Conservation (phyloP, 1,140 invertebrate species). For the Drosophila micromelanica region DNA sequence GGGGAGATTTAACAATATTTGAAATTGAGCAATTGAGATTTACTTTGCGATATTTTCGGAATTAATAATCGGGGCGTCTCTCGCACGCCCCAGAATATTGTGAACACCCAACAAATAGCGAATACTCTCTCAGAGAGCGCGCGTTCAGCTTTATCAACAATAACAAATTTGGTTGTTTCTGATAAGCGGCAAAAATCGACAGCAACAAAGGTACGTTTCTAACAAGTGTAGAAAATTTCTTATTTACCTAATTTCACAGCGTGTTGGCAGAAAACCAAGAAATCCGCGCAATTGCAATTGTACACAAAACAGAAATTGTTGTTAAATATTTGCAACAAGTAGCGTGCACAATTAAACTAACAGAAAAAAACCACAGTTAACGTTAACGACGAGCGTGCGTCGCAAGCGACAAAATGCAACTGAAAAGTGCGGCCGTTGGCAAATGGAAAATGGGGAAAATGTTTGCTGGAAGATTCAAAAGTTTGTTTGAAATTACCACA, state of each 20-base stretch:
- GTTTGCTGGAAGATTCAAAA: constrained; percentile 18
- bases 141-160: constrained; percentile 32
- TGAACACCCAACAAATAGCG: constrained; percentile 1
- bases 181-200: constrained; percentile 45
- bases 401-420: constrained; percentile 81
- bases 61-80: background rate
- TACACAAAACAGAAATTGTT: background rate
- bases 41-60: background rate
- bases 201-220: constrained; percentile 8
- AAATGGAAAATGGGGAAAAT: constrained; percentile 55
- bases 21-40: background rate
- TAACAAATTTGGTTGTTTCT: constrained; percentile 35
- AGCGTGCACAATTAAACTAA: constrained; percentile 26
- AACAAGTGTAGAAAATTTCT: background rate
- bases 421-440: constrained; percentile 59
- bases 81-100: background rate
- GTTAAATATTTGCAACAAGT: background rate
- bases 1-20: constrained; percentile 5
- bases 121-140: background rate
- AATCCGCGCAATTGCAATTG: constrained; percentile 3
- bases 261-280: constrained; percentile 1
- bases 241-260: constrained; percentile 23
- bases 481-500: constrained; percentile 22
- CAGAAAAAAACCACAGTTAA: constrained; percentile 10
- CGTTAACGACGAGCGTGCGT: constrained; percentile 50